Evolutionary conservation across 2,113 vertebrate species (phyloP).

Genomic region (Tragelaphus strepsiceros): DNA sequence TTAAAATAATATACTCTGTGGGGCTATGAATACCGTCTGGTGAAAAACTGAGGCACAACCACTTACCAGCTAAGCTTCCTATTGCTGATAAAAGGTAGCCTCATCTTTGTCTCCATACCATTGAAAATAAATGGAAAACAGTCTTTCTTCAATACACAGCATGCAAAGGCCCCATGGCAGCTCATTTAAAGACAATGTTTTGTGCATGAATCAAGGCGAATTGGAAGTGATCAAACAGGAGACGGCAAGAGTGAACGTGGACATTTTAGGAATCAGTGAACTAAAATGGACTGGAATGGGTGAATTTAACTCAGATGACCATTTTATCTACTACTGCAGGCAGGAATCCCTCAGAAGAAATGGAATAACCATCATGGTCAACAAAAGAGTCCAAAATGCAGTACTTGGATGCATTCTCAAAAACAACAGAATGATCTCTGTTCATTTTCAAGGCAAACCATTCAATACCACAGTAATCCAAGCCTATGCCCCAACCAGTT

Average conservation of each 20-base stretch:
- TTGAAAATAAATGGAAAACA: not conserved
- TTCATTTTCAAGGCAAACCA: not conserved
- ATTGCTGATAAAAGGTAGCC: not conserved
- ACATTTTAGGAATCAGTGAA: not conserved
- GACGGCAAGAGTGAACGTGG: not conserved
- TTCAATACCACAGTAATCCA: not conserved
- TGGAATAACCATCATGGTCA: not conserved
- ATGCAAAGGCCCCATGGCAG: too few relatives aligned
- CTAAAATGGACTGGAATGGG: not conserved
- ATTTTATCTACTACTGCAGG: not conserved
- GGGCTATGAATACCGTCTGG: not conserved
- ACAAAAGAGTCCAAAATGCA: not conserved
- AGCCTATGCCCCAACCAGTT: fast-evolving
- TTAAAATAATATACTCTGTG: not conserved
- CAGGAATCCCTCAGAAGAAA: not conserved
- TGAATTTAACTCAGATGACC: not conserved
- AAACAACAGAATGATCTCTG: not conserved
- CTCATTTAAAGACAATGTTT: not conserved
- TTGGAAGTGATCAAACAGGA: not conserved
- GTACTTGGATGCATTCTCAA: not conserved
- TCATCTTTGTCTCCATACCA: not conserved
- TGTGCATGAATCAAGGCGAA: not conserved
- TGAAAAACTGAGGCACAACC: not conserved
- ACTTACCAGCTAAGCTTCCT: not conserved
- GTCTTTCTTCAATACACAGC: not conserved